Evolutionary conservation across 2,888 invertebrate genomes (phyloP).

Genomic region (Seira musarum): DNA sequence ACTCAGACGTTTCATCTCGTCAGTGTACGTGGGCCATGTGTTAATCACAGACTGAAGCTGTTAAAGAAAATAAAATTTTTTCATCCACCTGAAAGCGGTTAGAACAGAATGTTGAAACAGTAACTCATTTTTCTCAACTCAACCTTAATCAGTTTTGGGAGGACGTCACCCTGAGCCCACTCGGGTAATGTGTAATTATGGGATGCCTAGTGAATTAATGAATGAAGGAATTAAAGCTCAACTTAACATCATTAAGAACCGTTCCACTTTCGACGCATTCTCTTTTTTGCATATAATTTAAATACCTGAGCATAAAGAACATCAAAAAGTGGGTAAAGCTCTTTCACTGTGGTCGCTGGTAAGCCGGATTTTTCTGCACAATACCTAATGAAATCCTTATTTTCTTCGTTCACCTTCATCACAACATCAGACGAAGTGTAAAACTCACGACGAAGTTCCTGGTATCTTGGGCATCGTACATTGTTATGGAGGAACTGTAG

Average conservation of each 20-base stretch:
- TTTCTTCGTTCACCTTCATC: conserved; percentile 76
- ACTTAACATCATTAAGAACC: too few species aligned
- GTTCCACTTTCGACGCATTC: too few species aligned
- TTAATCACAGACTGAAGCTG: conserved; percentile 79
- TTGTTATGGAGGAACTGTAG: conserved; percentile 75
- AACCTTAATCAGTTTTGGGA: conserved; percentile 76
- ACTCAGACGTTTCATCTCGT: conserved; percentile 79
- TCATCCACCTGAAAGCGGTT: too few species aligned
- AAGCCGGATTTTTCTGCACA: conserved; percentile 78
- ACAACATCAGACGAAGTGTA: conserved; percentile 75
- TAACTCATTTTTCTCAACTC: too few species aligned
- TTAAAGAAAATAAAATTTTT: too few species aligned
- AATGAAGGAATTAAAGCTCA: too few species aligned
- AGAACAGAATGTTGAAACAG: too few species aligned
- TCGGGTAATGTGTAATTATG: conserved; percentile 81
- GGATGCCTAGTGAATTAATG: conserved; percentile 72
- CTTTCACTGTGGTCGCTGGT: conserved; percentile 75
- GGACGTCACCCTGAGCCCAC: conserved; percentile 82
- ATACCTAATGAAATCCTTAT: conserved; percentile 79
- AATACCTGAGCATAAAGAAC: conserved; percentile 47
- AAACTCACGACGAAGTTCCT: conserved; percentile 75
- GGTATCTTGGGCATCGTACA: conserved; percentile 80
- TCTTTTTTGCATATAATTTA: too few species aligned
- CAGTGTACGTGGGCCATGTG: conserved; percentile 80
- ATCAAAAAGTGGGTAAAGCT: conserved; percentile 71